phyloP scores from a whole-genome alignment of 2,113 vertebrate genomes.

The Epinephelus cyanopodus region DNA sequence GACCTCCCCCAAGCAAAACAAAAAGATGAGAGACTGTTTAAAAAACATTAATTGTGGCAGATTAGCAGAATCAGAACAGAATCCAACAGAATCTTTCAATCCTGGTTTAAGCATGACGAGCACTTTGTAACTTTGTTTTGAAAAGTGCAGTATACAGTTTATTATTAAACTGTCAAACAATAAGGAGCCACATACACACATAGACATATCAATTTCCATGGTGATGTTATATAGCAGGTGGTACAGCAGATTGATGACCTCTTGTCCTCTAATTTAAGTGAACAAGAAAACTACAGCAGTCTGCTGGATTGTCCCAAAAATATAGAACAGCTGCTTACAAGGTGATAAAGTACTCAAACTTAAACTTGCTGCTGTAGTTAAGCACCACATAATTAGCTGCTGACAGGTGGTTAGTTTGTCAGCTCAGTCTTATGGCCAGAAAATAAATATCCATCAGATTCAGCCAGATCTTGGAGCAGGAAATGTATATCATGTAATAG shows the following conservation, averaged over 20 bases:
- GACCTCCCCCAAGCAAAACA: not conserved
- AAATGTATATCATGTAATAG: not conserved
- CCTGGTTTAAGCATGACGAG: not conserved
- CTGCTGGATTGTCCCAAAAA: constrained; percentile 20
- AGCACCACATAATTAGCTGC: constrained; percentile 22
- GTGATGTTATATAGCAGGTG: constrained; percentile 10
- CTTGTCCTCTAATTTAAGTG: not conserved
- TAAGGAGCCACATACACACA: not conserved
- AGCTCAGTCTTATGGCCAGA: not conserved
- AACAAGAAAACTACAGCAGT: constrained; percentile 8
- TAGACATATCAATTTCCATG: constrained; percentile 21
- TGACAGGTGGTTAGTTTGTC: constrained; percentile 35
- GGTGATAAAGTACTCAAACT: constrained; percentile 27
- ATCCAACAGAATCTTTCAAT: not conserved
- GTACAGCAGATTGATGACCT: constrained; percentile 36
- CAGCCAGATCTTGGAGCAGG: not conserved
- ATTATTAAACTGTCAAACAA: not conserved
- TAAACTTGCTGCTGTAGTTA: not conserved
- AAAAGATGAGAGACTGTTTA: not conserved
- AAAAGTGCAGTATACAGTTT: not conserved
- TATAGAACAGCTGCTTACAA: constrained; percentile 40
- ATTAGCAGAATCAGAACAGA: not conserved
- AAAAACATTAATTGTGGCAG: not conserved
- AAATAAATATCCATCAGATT: constrained; percentile 14
- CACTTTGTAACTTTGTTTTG: not conserved